These are phyloP conservation scores for Lycia hirtaria DNA, from an alignment of 2,888 invertebrate species.

Conservation along the genomic window DNA sequence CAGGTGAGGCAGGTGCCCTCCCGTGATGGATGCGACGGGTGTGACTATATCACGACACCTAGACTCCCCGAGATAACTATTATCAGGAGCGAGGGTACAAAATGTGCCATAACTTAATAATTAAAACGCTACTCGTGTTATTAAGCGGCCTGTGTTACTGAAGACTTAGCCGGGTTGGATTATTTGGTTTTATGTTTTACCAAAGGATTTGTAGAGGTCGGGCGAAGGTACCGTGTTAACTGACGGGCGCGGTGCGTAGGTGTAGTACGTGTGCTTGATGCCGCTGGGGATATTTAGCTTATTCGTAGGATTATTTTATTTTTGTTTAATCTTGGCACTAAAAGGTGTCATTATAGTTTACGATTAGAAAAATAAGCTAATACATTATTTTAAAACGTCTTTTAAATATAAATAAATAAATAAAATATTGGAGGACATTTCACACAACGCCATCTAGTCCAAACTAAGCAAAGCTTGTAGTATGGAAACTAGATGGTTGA, in stretches of 20 bases:
- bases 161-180: slow-evolving; percentile 32
- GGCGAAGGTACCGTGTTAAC: slow-evolving; percentile 28
- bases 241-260: not conserved
- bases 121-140: slow-evolving; percentile 42
- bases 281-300: too few species aligned
- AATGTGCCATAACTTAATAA: slow-evolving; percentile 46
- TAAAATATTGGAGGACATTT: too few species aligned
- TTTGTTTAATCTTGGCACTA: too few species aligned
- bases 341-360: too few species aligned
- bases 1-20: too few species aligned
- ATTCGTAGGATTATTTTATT: too few species aligned
- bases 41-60: not conserved
- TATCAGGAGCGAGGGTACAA: slow-evolving; percentile 26
- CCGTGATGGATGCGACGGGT: not conserved
- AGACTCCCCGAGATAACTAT: slow-evolving; percentile 2
- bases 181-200: slow-evolving; percentile 40
- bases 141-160: slow-evolving; percentile 39
- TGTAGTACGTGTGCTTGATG: not conserved
- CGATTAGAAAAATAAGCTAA: too few species aligned
- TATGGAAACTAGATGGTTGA: too few species aligned
- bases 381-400: too few species aligned
- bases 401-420: too few species aligned
- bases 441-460: too few species aligned
- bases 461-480: too few species aligned
- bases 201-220: slow-evolving; percentile 35